These are phyloP conservation scores for Panthera uncia DNA, from an alignment of 2,113 vertebrate genomes.

Conservation along the genomic window DNA sequence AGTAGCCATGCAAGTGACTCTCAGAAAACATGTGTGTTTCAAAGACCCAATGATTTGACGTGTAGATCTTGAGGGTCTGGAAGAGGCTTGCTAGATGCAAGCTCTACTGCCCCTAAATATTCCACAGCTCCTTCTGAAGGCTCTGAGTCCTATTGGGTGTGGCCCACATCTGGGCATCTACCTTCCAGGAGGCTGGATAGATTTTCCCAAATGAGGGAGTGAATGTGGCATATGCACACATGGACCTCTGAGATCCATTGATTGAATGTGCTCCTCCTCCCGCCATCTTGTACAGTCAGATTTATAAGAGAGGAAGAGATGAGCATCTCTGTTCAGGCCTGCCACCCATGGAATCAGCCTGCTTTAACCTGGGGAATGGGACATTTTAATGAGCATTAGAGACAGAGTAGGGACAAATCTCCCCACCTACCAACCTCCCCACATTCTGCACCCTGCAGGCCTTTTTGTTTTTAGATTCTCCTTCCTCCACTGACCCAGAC, in stretches of 20 bases:
- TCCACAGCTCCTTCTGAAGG: not conserved
- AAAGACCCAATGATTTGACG: not conserved
- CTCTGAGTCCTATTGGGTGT: not conserved
- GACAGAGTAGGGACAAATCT: not conserved
- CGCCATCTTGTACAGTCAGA: not conserved
- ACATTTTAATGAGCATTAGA: not conserved
- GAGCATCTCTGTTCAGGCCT: not conserved
- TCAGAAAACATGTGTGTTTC: not conserved
- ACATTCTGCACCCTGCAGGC: not conserved
- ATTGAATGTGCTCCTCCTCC: not conserved
- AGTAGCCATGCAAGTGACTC: not conserved
- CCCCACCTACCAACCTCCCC: not conserved
- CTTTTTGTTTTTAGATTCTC: slow-evolving; percentile 37
- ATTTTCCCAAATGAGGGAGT: not conserved
- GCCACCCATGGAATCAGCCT: not conserved
- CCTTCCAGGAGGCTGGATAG: not conserved
- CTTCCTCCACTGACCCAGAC: not conserved
- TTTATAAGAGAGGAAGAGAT: not conserved
- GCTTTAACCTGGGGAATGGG: not conserved
- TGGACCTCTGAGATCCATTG: not conserved
- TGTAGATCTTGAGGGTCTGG: not conserved
- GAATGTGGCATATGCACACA: rapidly evolving
- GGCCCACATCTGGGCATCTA: not conserved
- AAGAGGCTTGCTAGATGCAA: not conserved
- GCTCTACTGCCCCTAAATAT: not conserved